These are phyloP conservation scores for Sphaeramia orbicularis DNA, from an alignment of 2,797 vertebrate species.

Conservation along the genomic window DNA sequence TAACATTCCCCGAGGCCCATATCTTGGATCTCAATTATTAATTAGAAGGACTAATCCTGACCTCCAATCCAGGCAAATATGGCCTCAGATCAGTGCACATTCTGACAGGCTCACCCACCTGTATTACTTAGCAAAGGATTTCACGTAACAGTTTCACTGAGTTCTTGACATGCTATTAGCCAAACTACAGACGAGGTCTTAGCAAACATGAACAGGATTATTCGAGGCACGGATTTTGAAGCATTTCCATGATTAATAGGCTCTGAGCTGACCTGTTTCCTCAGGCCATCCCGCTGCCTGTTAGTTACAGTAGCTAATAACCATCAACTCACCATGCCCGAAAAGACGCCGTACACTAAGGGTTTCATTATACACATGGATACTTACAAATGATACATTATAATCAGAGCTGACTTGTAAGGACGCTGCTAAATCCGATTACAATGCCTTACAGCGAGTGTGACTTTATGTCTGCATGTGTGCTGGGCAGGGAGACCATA, in stretches of 20 bases:
- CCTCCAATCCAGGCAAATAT: conserved; percentile 8
- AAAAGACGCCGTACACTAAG: conserved; percentile 2
- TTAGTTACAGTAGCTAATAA: conserved; percentile 68
- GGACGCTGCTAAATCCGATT: not conserved
- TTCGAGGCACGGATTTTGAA: conserved; percentile 53
- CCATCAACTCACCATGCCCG: conserved; percentile 43
- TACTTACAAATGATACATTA: not conserved
- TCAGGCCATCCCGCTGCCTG: conserved; percentile 61
- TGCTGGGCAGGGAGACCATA: not conserved
- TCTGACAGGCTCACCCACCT: conserved; percentile 58
- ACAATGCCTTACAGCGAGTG: not conserved
- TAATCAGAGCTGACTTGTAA: conserved; percentile 1
- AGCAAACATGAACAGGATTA: conserved; percentile 60
- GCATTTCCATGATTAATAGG: conserved; percentile 67
- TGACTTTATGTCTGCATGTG: not conserved
- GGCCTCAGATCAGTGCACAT: conserved; percentile 31
- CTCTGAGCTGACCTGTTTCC: conserved; percentile 72
- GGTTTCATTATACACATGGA: conserved; percentile 20
- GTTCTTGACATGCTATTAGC: conserved; percentile 57
- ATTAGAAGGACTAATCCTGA: conserved; percentile 54
- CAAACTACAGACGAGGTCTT: conserved; percentile 29
- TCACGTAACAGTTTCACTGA: conserved; percentile 26
- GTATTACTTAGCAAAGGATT: conserved; percentile 31
- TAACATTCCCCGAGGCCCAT: conserved; percentile 13
- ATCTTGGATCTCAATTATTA: conserved; percentile 41